These are phyloP conservation scores for Cryptoprocta ferox DNA, from an alignment of 2,797 vertebrate genomes.

Conservation along the genomic window DNA sequence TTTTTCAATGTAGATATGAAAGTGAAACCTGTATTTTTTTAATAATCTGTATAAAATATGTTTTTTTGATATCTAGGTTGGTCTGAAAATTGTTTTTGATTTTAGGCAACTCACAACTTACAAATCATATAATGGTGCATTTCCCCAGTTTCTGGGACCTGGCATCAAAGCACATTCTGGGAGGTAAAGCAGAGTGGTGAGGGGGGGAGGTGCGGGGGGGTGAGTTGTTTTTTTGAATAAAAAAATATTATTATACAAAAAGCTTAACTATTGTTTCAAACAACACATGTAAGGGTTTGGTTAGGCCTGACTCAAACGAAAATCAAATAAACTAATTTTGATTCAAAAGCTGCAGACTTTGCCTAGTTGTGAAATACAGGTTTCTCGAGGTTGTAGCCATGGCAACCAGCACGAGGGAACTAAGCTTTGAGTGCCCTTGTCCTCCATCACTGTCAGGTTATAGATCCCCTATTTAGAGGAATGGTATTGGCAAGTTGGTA, in stretches of 20 bases:
- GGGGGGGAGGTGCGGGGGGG: fast-evolving
- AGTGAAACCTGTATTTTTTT: background rate
- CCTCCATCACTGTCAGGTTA: slow-evolving; percentile 30
- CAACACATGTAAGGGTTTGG: background rate
- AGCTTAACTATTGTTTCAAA: slow-evolving; percentile 35
- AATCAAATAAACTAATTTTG: slow-evolving; percentile 69
- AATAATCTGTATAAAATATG: background rate
- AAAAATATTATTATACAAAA: slow-evolving; percentile 4
- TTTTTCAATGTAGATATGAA: slow-evolving; percentile 33
- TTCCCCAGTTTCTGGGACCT: background rate
- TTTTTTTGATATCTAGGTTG: background rate
- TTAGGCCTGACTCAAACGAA: slow-evolving; percentile 50
- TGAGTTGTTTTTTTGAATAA: background rate
- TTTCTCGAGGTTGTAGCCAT: slow-evolving; percentile 61
- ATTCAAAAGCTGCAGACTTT: slow-evolving; percentile 60
- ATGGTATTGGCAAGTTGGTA: background rate
- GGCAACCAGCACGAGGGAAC: slow-evolving; percentile 36
- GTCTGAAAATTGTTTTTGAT: background rate
- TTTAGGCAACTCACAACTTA: background rate
- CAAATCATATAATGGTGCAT: background rate
- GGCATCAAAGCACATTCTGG: background rate
- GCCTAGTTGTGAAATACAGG: slow-evolving; percentile 55
- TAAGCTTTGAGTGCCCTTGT: background rate
- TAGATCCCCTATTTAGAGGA: background rate
- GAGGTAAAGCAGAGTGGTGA: background rate